These are phyloP conservation scores for Liolophura sinensis DNA, from an alignment of 1,140 invertebrate species.

Conservation along the genomic window DNA sequence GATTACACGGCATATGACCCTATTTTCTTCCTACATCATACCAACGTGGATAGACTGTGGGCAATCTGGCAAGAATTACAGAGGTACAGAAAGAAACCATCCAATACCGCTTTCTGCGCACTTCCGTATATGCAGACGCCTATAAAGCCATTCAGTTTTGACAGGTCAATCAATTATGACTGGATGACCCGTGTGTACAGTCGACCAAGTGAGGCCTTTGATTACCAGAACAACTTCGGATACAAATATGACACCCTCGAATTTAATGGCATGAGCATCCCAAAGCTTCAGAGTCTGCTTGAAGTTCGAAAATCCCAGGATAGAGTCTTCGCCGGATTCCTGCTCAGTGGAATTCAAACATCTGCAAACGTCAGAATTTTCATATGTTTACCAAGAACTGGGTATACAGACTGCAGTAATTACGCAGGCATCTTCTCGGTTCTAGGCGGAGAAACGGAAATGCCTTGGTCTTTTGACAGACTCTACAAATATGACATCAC, in stretches of 20 bases:
- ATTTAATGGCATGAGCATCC: slow-evolving; percentile 20
- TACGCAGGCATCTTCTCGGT: slow-evolving; percentile 23
- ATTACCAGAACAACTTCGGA: slow-evolving; percentile 26
- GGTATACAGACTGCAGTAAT: slow-evolving; percentile 14
- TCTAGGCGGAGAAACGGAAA: slow-evolving; percentile 23
- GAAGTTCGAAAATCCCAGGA: slow-evolving; percentile 11
- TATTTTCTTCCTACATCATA: slow-evolving; percentile 22
- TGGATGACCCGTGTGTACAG: slow-evolving; percentile 12
- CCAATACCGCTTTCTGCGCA: slow-evolving; percentile 15
- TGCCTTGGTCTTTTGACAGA: slow-evolving; percentile 26
- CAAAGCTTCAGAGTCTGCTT: slow-evolving; percentile 18
- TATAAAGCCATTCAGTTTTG: slow-evolving; percentile 19
- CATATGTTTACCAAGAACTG: slow-evolving; percentile 16
- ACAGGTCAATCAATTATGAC: slow-evolving; percentile 10
- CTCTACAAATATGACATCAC: slow-evolving; percentile 30
- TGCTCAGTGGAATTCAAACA: slow-evolving; percentile 21
- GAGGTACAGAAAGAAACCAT: slow-evolving; percentile 13
- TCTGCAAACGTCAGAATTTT: slow-evolving; percentile 21
- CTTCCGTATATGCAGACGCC: slow-evolving; percentile 21
- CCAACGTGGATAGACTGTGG: slow-evolving; percentile 24
- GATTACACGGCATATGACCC: slow-evolving; percentile 28
- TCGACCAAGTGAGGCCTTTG: slow-evolving; percentile 22
- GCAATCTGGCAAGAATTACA: slow-evolving; percentile 33
- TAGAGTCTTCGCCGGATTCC: slow-evolving; percentile 26
- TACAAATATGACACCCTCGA: slow-evolving; percentile 28